Base-by-base conservation (phyloP, 2,797 vertebrate species). In the Esox lucius region DNA sequence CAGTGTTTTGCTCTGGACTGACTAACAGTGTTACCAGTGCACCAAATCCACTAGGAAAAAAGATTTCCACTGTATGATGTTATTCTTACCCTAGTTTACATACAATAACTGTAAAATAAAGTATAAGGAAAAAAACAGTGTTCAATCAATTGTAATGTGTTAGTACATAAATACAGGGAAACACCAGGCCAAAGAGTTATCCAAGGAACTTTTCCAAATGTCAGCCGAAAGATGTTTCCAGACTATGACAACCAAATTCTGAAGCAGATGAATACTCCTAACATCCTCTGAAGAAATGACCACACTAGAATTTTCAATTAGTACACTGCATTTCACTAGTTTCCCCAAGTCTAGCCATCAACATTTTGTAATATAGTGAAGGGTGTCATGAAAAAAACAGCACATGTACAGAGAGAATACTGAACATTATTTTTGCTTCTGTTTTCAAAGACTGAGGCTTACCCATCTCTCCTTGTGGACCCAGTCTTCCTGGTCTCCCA, bases 401-500 rank as follows among this genome's bases (percentile, higher is more conserved):
- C 56, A 24, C 56, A 22, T 24, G 33, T 17, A 39, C 16, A 33
- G 65, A 33, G 33, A 33, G 16, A 67, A 67, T n/a, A 39, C 33
- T 67, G 65, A 19, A 67, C 16, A n/a, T 19, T 31, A 8, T n/a
- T 5, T 62, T 1, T 64, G 26, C 13, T 64, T 33, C 31, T 17
- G 11, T 31, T 51, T 49, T 24, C n/a, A 11, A 49, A 59, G 8
- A 2, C 56, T 71, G 42, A 75, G 62, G 11, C 67, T 62, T 94
- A 97, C 98, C 98, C 83, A 90, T 95, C 81, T 96, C 95, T 93
- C 98, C 97, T 0, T 93, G 87, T 68, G 98, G 98, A 17, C 97
- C 97, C 5, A 98, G 92, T 95, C 95, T 94, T 75, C 98, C 98
- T 3, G 97, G 96, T 85, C 96, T 94, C 71, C 98, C 98, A 0